Evolutionary conservation across 1,140 invertebrate species (phyloP).

Genomic region (Condylostylus longicornis): DNA sequence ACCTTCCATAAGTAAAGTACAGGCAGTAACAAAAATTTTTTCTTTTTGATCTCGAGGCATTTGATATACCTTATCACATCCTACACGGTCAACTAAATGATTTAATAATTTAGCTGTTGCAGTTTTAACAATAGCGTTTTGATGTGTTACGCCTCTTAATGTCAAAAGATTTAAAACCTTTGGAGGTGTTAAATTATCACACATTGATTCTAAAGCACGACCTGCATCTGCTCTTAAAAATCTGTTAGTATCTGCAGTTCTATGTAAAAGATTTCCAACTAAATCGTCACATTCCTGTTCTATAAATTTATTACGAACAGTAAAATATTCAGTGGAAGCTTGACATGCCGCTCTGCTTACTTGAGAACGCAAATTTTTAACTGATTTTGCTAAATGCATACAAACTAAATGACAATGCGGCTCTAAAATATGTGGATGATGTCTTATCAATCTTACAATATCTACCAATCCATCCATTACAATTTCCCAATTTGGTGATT

Average conservation of each 20-base stretch:
- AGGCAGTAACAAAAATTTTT: conserved; percentile 59
- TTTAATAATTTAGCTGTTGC: conserved; percentile 63
- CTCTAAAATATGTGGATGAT: conserved; percentile 50
- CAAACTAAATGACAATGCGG: conserved; percentile 46
- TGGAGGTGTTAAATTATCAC: conserved; percentile 47
- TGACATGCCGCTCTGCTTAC: conserved; percentile 74
- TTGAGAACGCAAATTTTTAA: conserved; percentile 77
- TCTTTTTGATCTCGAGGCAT: conserved; percentile 64
- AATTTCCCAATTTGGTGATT: conserved; percentile 69
- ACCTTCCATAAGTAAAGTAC: conserved; percentile 71
- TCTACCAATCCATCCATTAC: conserved; percentile 62
- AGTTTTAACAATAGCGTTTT: conserved; percentile 69
- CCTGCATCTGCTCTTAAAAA: conserved; percentile 80
- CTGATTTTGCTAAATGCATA: conserved; percentile 55
- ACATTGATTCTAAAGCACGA: conserved; percentile 62
- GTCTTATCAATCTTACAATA: conserved; percentile 52
- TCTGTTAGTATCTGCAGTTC: conserved; percentile 82
- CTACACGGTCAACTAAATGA: conserved; percentile 51
- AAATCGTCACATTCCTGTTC: conserved; percentile 83
- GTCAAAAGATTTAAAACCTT: conserved; percentile 37
- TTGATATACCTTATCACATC: conserved; percentile 54
- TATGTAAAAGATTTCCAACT: conserved; percentile 58
- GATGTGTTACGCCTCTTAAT: conserved; percentile 51
- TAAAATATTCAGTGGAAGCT: conserved; percentile 62
- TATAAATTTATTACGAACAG: conserved; percentile 47